These are phyloP conservation scores for Phymanthus crucifer DNA, from an alignment of 92 coral and sea anemone genomes.

Conservation along the genomic window DNA sequence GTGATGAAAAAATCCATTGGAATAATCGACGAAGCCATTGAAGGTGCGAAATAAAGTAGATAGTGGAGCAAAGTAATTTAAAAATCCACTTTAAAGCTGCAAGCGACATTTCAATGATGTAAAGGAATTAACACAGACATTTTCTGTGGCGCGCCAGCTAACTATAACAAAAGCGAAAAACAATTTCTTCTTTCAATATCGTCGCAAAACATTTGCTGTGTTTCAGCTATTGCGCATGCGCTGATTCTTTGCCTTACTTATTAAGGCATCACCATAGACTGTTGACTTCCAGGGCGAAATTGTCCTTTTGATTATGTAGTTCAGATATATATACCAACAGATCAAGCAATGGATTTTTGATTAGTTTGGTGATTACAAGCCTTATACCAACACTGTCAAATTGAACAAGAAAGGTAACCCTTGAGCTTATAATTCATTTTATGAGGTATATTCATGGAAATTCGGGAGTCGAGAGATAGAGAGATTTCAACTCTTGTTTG, in stretches of 20 bases:
- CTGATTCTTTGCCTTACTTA: not conserved
- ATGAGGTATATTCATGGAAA: not conserved
- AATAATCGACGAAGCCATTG: not conserved
- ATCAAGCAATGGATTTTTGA: not conserved
- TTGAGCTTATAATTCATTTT: not conserved
- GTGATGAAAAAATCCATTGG: not conserved
- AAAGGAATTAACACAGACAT: not conserved
- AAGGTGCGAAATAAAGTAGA: not conserved
- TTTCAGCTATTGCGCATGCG: not conserved
- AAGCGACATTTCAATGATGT: not conserved
- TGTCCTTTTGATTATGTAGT: not conserved
- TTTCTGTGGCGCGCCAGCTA: not conserved
- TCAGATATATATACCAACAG: not conserved
- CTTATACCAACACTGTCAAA: not conserved
- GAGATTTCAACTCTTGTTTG: too few relatives aligned
- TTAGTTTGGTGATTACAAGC: not conserved
- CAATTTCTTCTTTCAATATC: too few relatives aligned
- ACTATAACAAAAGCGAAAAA: not conserved
- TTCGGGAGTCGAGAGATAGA: not conserved
- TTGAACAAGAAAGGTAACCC: not conserved
- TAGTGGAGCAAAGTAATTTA: not conserved
- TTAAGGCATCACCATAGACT: not conserved
- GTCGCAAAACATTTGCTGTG: too few relatives aligned
- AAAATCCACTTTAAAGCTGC: not conserved
- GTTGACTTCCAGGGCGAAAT: not conserved